A percentile compares a stretch with the other conserved stretches of the same genome.
phyloP scores from a whole-genome alignment of 2,113 vertebrate species.

The Morone saxatilis region DNA sequence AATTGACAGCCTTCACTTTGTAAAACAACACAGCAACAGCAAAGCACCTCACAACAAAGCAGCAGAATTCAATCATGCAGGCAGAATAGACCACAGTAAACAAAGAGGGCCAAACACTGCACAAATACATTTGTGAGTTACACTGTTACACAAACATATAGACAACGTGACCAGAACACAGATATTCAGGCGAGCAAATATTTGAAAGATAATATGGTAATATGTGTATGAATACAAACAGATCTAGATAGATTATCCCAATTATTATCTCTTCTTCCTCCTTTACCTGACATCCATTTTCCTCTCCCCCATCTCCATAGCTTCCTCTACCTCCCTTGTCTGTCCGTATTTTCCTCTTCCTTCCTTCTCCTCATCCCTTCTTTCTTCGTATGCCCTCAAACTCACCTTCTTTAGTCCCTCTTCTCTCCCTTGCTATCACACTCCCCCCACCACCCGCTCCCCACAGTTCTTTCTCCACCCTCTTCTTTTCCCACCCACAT shows the following conservation, averaged over 20 bases:
- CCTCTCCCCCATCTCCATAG: not conserved
- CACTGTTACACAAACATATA: constrained; percentile 14
- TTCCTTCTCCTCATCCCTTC: not conserved
- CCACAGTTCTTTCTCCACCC: not conserved
- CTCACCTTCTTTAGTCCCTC: not conserved
- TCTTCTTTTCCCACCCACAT: not conserved
- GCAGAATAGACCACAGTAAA: constrained; percentile 14
- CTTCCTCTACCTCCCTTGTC: not conserved
- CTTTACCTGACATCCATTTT: not conserved
- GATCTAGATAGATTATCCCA: no score
- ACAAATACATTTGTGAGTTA: not conserved
- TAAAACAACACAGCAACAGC: not conserved
- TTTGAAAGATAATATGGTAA: not conserved
- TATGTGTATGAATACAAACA: not conserved
- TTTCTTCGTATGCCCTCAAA: not conserved
- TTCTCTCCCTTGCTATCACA: no score
- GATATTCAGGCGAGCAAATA: not conserved
- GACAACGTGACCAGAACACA: not conserved
- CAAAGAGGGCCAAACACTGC: constrained; percentile 1
- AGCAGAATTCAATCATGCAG: not conserved
- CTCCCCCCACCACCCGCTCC: no score
- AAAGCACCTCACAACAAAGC: not conserved
- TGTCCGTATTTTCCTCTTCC: not conserved
- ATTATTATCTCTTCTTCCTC: not conserved
- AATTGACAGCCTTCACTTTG: not conserved